Percentiles rank a stretch among this genome's conserved stretches.
Evolutionary conservation across 2,888 invertebrate species (phyloP).

Genomic region (Conomelus anceps): DNA sequence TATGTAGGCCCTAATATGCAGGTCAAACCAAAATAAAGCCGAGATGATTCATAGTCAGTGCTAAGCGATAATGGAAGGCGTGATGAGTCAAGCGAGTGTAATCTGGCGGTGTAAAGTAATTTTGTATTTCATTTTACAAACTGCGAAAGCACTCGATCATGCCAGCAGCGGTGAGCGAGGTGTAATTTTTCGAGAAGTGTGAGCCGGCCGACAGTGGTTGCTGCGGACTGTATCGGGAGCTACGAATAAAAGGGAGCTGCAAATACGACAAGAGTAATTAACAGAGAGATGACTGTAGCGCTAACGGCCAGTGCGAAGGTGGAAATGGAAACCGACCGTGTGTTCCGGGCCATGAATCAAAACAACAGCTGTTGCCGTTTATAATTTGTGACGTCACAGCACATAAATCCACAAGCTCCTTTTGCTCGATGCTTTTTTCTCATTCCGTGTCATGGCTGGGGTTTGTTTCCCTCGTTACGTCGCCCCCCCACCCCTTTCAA

Average conservation of each 20-base stretch:
- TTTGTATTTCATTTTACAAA: not conserved
- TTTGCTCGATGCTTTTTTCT: not conserved
- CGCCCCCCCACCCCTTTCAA: not conserved
- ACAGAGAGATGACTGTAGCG: not conserved
- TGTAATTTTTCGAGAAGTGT: not conserved
- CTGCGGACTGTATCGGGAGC: not conserved
- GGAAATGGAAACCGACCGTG: not conserved
- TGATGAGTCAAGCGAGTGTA: not conserved
- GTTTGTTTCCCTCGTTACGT: not conserved
- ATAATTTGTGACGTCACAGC: not conserved
- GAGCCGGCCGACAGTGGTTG: not conserved
- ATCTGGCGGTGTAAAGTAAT: not conserved
- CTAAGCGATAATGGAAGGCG: not conserved
- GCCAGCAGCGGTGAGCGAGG: not conserved
- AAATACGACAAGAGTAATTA: not conserved
- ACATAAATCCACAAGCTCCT: not conserved
- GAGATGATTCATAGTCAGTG: not conserved
- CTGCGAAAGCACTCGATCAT: not conserved
- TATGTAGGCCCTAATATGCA: not conserved
- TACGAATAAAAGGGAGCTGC: not conserved
- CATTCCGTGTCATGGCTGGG: not conserved
- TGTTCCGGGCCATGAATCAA: not conserved
- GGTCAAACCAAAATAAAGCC: not conserved
- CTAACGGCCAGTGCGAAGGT: not conserved
- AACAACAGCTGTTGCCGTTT: not conserved